Evolutionary conservation across 2,113 vertebrate genomes (phyloP).

Genomic region (Trematocara macrostoma): DNA sequence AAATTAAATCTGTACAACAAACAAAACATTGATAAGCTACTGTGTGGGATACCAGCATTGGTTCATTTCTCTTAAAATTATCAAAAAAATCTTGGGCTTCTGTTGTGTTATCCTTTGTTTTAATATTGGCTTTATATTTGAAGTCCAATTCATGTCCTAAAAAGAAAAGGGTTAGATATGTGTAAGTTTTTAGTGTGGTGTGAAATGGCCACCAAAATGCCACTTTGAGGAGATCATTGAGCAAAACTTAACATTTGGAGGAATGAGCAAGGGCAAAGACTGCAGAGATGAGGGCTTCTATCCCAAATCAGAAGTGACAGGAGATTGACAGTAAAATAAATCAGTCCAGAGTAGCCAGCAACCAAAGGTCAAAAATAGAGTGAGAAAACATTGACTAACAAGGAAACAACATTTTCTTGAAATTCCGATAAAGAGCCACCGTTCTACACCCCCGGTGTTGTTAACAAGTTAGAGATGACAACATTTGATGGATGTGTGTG

Average conservation of each 20-base stretch:
- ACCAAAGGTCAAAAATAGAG: constrained; percentile 63
- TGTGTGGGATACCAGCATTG: neutral
- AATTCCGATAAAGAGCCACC: constrained; percentile 46
- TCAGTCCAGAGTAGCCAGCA: constrained; percentile 61
- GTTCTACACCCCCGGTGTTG: constrained; percentile 39
- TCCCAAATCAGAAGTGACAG: constrained; percentile 68
- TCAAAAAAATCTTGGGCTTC: neutral
- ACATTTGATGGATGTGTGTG: constrained; percentile 19
- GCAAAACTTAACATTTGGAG: constrained; percentile 46
- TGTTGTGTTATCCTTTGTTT: neutral
- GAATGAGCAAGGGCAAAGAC: constrained; percentile 68
- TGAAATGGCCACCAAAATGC: neutral
- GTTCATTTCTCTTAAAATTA: neutral
- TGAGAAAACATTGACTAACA: constrained; percentile 59
- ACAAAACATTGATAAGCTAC: neutral
- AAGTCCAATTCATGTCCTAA: neutral
- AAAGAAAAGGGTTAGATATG: neutral
- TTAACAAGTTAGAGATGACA: constrained; percentile 42
- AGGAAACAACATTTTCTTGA: constrained; percentile 50
- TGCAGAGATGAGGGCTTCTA: constrained; percentile 42
- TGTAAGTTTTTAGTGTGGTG: neutral
- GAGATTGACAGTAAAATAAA: constrained; percentile 72
- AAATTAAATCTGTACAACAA: neutral
- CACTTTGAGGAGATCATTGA: neutral
- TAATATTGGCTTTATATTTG: neutral